phyloP scores from a whole-genome alignment of 2,888 invertebrate genomes.

The Drosophila atripex region DNA sequence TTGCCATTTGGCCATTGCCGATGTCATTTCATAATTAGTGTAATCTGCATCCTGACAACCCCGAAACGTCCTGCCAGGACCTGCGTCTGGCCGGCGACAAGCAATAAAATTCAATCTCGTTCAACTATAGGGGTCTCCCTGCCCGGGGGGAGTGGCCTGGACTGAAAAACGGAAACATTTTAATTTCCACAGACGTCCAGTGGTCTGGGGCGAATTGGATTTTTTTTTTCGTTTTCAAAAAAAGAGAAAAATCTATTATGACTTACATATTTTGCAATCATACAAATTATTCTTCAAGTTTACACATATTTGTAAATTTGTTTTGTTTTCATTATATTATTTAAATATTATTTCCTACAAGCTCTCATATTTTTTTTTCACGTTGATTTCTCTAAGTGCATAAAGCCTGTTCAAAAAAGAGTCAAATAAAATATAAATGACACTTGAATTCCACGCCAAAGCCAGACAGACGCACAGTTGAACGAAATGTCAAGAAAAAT shows the following conservation, averaged over 20 bases:
- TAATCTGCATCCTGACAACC: slow-evolving; percentile 67
- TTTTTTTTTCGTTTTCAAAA: slow-evolving; percentile 11
- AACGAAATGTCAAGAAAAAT: slow-evolving; percentile 38
- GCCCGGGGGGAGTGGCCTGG: slow-evolving; percentile 19
- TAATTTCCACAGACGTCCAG: slow-evolving; percentile 68
- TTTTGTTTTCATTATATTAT: background rate
- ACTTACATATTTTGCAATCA: background rate
- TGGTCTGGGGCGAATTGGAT: slow-evolving; percentile 38
- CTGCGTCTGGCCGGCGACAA: slow-evolving; percentile 34
- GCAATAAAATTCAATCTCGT: slow-evolving; percentile 70
- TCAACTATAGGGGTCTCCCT: slow-evolving; percentile 32
- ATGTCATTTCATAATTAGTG: slow-evolving; percentile 73
- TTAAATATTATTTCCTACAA: background rate
- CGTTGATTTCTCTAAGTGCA: no score
- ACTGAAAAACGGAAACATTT: slow-evolving; percentile 71
- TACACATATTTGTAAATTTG: background rate
- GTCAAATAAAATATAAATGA: slow-evolving; percentile 65
- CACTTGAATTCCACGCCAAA: slow-evolving; percentile 67
- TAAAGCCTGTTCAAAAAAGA: slow-evolving; percentile 17
- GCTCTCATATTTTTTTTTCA: no score
- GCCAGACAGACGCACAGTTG: slow-evolving; percentile 37
- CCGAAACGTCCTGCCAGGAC: slow-evolving; percentile 56
- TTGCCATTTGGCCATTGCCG: slow-evolving; percentile 33
- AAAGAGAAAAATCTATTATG: slow-evolving; percentile 3
- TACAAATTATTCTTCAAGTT: background rate